A percentile compares a stretch with the other conserved stretches of the same genome.
phyloP scores from a whole-genome alignment of 2,113 vertebrate species.

The Gorsachius goisagi region DNA sequence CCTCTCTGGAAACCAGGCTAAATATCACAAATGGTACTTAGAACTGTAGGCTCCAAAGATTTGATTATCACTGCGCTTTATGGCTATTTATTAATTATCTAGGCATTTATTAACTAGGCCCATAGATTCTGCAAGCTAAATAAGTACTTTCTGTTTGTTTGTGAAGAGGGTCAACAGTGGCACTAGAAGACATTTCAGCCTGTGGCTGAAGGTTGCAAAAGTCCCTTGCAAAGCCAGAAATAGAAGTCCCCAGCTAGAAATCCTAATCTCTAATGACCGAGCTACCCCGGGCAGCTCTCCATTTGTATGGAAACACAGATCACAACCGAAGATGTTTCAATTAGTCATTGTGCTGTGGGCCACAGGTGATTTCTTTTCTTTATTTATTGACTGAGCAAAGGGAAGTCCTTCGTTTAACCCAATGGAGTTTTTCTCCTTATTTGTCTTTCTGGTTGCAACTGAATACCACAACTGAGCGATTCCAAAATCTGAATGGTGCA shows the following conservation, averaged over 20 bases:
- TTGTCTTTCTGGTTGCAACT: background rate
- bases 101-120: constrained; percentile 28
- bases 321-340: background rate
- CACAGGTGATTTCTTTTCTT: background rate
- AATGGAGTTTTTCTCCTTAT: background rate
- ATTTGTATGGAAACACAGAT: background rate
- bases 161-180: background rate
- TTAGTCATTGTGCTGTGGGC: background rate
- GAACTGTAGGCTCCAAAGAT: background rate
- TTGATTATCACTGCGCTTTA: background rate
- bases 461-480: background rate
- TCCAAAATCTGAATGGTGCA: background rate
- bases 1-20: background rate
- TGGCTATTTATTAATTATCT: background rate
- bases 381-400: background rate
- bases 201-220: background rate
- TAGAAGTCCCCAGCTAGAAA: background rate
- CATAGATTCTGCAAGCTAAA: background rate
- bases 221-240: background rate
- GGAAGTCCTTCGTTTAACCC: background rate
- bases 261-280: background rate
- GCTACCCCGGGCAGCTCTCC: background rate
- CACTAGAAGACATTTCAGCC: background rate
- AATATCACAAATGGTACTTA: background rate
- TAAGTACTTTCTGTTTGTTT: background rate